Evolutionary conservation across 2,113 vertebrate genomes (phyloP), one percentile per base, ranked within the genome.

Genomic region (Oxygymnocypris stewartii): DNA sequence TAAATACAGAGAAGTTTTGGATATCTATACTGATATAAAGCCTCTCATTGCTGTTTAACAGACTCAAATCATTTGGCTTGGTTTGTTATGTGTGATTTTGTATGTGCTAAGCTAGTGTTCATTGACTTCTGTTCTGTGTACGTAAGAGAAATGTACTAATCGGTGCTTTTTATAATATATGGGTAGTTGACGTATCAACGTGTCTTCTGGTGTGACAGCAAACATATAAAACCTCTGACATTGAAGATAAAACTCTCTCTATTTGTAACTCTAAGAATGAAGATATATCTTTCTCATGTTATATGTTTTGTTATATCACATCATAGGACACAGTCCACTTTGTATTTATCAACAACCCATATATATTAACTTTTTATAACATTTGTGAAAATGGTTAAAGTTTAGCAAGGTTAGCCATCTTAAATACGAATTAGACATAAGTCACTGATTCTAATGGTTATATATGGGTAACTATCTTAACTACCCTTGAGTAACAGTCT

Each of bases 1-100:
- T 90, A 90, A 90, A 89, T 90, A 90, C 86, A 81, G 86, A 89
- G 84, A 89, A 88, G 89, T 88, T 90, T 90, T 90, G 88, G 65
- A 89, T 84, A 88, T 75, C 85, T 87, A 25, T 75, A 87, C 78
- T 82, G 67, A 88, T 90, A 90, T 88, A 90, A 90, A 88, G 89
- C 87, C 85, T 90, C 89, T 90, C 87, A 79, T 87, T 82, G 85
- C 85, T 90, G 82, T 88, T 88, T 85, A 84, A 75, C 9, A 76
- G 67, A 82, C 63, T 87, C 74, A 76, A n/a, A 51, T 49, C 25
- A 78, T 42, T 80, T 51, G 18, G 3, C 9, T n/a, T 42, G 35
- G 47, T 82, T 51, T 4, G 57, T 14, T 83, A 69, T 81, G 31
- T 42, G 28, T 80, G 54, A 79, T 23, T 59, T 59, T 88, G 25